Base-by-base conservation (phyloP, 2,113 vertebrate genomes). In the Microcebus ravelobensis region DNA sequence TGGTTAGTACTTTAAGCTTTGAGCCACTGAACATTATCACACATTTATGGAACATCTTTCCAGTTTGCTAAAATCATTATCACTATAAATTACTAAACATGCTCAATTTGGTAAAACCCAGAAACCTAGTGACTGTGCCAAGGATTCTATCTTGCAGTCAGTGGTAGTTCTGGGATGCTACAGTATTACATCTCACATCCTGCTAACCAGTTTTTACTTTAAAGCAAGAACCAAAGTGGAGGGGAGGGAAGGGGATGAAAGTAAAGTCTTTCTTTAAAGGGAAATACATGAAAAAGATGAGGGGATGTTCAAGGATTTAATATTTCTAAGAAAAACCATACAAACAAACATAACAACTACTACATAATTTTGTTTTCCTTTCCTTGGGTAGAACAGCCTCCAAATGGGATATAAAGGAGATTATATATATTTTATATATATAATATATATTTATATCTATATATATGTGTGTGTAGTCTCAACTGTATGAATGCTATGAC, bases 51-150 rank as follows among this genome's bases (percentile, higher is more conserved):
- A 57, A 20, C 39, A 45, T 36, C 50, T 68, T 77, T 74, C 36
- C 48, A 89, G 45, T 65, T 87, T 67, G 1, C 36, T 25, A 95
- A 92, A 18, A 80, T 80, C 23, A 48, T 21, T 52, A 79, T 65
- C 55, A 95, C 18, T 79, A 95, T 81, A 82, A 93, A 94, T 86
- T 59, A 87, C n/a, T 76, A 68, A 92, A 70, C 12, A 29, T 7
- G 14, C 23, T 92, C 29, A 18, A 36, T 65, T 52, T 85, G 34
- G 50, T 34, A 57, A 80, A 81, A 18, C 27, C 48, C 45, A 68
- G 57, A 92, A 87, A 48, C 42, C 12, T n/a, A 76, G 20, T 50
- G 84, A 73, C 74, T 74, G 8, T n/a, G 8, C 25, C 21, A 50
- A 90, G 10, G 9, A 87, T 1, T 25, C 50, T 23, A 42, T 85